phyloP scores from a whole-genome alignment of 1,140 invertebrate genomes.

The Spodoptera frugiperda region DNA sequence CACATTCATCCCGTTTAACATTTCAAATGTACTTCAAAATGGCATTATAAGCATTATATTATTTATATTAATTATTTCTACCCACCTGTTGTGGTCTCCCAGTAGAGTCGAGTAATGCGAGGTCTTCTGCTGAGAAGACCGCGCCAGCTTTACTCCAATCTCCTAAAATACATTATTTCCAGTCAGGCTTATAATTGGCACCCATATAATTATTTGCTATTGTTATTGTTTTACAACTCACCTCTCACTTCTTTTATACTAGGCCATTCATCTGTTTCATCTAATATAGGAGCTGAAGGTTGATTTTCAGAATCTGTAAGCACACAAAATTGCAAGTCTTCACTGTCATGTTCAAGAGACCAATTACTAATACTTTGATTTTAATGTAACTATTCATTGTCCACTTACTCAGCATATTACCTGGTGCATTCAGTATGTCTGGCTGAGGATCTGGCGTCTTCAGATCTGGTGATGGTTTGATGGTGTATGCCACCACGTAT shows the following conservation, averaged over 20 bases:
- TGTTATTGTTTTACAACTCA: slow-evolving; percentile 43
- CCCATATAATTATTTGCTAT: not conserved
- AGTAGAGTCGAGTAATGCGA: slow-evolving; percentile 75
- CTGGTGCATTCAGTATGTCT: slow-evolving; percentile 79
- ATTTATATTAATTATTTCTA: not conserved
- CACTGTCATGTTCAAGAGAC: not conserved
- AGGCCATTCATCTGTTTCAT: slow-evolving; percentile 77
- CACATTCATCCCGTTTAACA: no score
- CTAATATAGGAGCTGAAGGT: slow-evolving; percentile 57
- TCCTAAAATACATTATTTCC: slow-evolving; percentile 52
- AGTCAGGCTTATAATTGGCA: not conserved
- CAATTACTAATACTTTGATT: not conserved
- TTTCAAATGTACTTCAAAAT: no score
- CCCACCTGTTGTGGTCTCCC: slow-evolving; percentile 72
- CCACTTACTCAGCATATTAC: slow-evolving; percentile 51
- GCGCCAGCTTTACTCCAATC: slow-evolving; percentile 76
- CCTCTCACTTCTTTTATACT: slow-evolving; percentile 79
- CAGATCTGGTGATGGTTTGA: slow-evolving; percentile 75
- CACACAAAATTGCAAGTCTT: slow-evolving; percentile 1
- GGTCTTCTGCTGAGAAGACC: slow-evolving; percentile 79
- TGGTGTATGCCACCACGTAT: slow-evolving; percentile 81
- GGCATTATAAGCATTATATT: no score
- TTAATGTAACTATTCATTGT: not conserved
- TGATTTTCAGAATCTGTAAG: slow-evolving; percentile 74
- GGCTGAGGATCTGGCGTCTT: slow-evolving; percentile 81